Evolutionary conservation across 1,140 invertebrate species (phyloP).

Genomic region (Plodia interpunctella): DNA sequence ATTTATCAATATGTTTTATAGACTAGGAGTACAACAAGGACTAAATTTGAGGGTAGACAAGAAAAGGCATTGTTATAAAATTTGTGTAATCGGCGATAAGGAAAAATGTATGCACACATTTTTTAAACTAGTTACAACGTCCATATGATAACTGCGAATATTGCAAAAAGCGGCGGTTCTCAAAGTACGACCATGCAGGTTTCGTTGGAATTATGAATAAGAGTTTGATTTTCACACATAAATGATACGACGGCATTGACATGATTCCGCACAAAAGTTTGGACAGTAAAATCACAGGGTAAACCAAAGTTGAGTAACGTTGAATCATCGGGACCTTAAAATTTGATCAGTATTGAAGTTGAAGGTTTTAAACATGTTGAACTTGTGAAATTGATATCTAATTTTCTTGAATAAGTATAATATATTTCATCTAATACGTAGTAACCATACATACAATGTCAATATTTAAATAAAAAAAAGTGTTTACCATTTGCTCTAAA

Average conservation of each 20-base stretch:
- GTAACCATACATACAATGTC: no score
- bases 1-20: no score
- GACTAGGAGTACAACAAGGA: no score
- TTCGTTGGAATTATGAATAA: constrained; percentile 1
- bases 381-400: not conserved
- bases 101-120: not conserved
- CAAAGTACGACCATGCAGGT: not conserved
- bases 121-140: no score
- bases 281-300: not conserved
- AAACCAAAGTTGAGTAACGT: constrained; percentile 1
- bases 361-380: not conserved
- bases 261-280: not conserved
- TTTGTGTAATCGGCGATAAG: not conserved
- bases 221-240: not conserved
- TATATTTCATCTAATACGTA: no score
- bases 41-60: no score
- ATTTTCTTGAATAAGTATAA: no score
- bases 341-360: not conserved
- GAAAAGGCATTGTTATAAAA: no score
- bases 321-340: not conserved
- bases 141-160: not conserved
- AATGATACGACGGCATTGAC: not conserved
- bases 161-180: no score
- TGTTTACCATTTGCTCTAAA: no score
- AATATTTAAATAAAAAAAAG: no score